phyloP scores from a whole-genome alignment of 2,888 invertebrate genomes.

The Tetragonisca angustula region DNA sequence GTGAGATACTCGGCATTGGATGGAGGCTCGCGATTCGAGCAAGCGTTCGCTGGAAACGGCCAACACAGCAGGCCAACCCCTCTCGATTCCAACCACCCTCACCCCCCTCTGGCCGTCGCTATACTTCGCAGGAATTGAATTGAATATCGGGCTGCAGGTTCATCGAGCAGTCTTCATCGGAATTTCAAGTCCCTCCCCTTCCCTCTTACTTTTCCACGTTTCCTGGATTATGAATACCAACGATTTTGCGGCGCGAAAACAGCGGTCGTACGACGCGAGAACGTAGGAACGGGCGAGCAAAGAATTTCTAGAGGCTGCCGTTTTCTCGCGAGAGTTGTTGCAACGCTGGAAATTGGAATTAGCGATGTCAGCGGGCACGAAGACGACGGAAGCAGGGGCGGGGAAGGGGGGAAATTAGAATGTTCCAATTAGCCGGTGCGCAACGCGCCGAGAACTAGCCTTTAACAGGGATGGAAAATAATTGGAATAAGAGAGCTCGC shows the following conservation, averaged over 20 bases:
- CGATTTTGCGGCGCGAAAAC: slow-evolving; percentile 5
- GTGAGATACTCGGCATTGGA: slow-evolving; percentile 17
- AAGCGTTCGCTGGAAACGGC: slow-evolving; percentile 13
- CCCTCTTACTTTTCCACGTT: neutral
- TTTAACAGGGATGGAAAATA: slow-evolving; percentile 59
- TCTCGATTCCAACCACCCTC: slow-evolving; percentile 17
- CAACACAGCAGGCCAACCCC: slow-evolving; percentile 3
- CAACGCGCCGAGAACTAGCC: slow-evolving; percentile 32
- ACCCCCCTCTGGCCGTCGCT: slow-evolving; percentile 16
- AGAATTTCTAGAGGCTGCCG: neutral
- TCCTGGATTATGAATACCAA: slow-evolving; percentile 34
- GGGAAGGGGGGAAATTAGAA: slow-evolving; percentile 26
- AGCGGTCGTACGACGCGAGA: neutral
- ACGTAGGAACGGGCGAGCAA: neutral
- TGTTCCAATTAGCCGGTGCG: slow-evolving; percentile 36
- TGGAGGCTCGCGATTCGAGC: slow-evolving; percentile 48
- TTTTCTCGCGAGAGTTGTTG: slow-evolving; percentile 44
- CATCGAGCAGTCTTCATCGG: slow-evolving; percentile 15
- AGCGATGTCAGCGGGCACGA: slow-evolving; percentile 36
- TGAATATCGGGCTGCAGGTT: slow-evolving; percentile 50
- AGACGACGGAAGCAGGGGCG: neutral
- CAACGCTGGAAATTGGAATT: slow-evolving; percentile 43
- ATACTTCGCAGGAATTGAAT: slow-evolving; percentile 55
- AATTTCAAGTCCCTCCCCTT: slow-evolving; percentile 1
- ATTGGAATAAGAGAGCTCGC: slow-evolving; percentile 40